Evolutionary conservation across 2,888 invertebrate genomes (phyloP), one percentile per base, ranked within the genome.

Genomic region (Tipula lateralis): DNA sequence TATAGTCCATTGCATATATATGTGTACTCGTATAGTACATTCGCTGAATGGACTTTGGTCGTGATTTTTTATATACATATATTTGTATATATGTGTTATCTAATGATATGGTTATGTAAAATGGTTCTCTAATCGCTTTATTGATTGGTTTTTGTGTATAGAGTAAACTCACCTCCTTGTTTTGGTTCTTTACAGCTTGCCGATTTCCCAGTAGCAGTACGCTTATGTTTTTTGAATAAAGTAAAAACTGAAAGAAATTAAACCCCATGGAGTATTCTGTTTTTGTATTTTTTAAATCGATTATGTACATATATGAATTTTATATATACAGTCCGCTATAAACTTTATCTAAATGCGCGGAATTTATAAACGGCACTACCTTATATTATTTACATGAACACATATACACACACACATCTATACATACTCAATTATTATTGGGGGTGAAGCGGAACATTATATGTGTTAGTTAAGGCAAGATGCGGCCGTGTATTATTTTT

Each of bases 191-290:
- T 66, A 24, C 66, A 66, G 66, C 66, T 66, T 66, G 66, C 66
- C 66, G 66, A 24, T 66, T 66, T 66, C 66, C 66, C 66, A 66
- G 66, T 24, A 66, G 66, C 66, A 24, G 24, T 66, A 9, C 66
- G 66, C 66, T 66, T 66, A 24, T 12, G 66, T 66, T 66, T 66
- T 66, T 66, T 66, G 24, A 66, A 66, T 9, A 66, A 66, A 66
- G 66, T 66, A 66, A 66, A 66, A 19, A 66, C 66, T 66, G 66
- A 66, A 66, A 66, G 66, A 66, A 66, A 66, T 66, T 66, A 66
- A 66, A 66, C 24, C 66, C 66, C 66, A 24, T 66, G 24, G 66
- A 66, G 66, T 66, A 66, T 24, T 66, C n/a, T 44, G n/a, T 44
- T 66, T 66, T 24, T 50, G 19, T 66, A 1, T 7, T 24, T 66